Percentiles rank a stretch among this genome's conserved stretches.
Conservation (phyloP, 2,888 invertebrate species). For the Doris montereyensis region DNA sequence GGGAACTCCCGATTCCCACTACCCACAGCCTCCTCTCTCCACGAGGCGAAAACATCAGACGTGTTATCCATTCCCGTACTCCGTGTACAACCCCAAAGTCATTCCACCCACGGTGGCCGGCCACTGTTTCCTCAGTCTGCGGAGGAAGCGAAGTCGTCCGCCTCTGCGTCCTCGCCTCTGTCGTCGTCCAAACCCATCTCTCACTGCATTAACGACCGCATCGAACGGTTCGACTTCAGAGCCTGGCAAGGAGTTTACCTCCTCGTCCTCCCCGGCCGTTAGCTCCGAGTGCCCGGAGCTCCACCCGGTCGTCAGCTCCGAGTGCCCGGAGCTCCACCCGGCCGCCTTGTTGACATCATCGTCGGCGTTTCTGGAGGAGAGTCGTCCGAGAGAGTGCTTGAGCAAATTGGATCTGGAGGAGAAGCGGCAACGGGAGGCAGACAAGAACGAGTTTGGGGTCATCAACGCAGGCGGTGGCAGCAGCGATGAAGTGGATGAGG, state of each 20-base stretch:
- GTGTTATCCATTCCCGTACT: background rate
- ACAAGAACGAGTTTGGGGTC: too few relatives aligned
- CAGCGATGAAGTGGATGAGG: constrained; percentile 57
- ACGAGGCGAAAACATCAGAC: too few relatives aligned
- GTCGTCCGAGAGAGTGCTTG: background rate
- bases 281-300: background rate
- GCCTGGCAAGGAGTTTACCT: constrained; percentile 40
- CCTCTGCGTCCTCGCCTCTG: background rate
- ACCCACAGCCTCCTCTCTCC: too few relatives aligned
- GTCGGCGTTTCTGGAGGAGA: background rate
- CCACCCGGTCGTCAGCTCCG: background rate
- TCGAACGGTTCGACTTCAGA: constrained; percentile 47
- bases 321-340: background rate
- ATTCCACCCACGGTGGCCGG: background rate
- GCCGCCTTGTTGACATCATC: background rate
- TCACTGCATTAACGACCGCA: constrained; percentile 30
- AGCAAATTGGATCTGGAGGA: constrained; percentile 71
- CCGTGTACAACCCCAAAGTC: background rate
- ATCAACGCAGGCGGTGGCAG: constrained; percentile 57
- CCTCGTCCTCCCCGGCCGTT: background rate
- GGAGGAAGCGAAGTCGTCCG: background rate
- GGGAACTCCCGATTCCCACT: too few relatives aligned
- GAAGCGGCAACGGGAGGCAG: constrained; percentile 56
- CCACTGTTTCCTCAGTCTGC: background rate
- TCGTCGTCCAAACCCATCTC: background rate